Evolutionary conservation across 1,140 invertebrate species (phyloP), one percentile per base, ranked within the genome.

Genomic region (Megalopta genalis): DNA sequence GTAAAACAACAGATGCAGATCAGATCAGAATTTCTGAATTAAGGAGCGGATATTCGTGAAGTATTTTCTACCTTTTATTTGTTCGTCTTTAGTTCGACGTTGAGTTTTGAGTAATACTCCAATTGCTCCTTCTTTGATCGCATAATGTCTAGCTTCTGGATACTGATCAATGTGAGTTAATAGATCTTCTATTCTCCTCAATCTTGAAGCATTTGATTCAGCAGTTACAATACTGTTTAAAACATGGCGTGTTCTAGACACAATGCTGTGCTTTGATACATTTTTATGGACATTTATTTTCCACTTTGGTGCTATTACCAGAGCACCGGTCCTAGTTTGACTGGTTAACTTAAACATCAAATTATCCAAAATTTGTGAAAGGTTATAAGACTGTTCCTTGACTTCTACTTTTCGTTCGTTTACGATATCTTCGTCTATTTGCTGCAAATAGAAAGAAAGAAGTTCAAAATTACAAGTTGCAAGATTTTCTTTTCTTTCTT

Each of bases 81-180:
- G 87, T 88, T 89, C 76, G 90, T 94, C 90, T 77, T 88, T 92
- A 21, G 84, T 87, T 70, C 86, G 90, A 39, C 86, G 79, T 65
- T 93, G 88, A 23, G 94, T 83, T 70, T 92, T 92, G 54, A 97
- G 89, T n/a, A 97, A 89, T 68, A 94, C 89, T 25, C 93, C 91
- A 59, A 97, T 92, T 7, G 94, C 95, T 73, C 95, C 95, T 83
- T 95, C 94, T 95, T 96, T 96, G 25, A 96, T 94, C 77, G 96
- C 96, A 78, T 95, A 92, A 89, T 95, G 94, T 85, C 95, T 95
- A 5, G 96, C 94, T 87, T 96, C 95, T 0, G 96, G 96, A 92
- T 95, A 96, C 74, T 95, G 94, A 67, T 95, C 93, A 1, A 98
- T 89, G 88, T 97, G 96, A 14, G 91, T 90, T 60, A 95, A 94